Percentiles rank a stretch among this genome's conserved stretches.
Conservation (phyloP, 2,113 vertebrate species). For the Oryzias curvinotus region DNA sequence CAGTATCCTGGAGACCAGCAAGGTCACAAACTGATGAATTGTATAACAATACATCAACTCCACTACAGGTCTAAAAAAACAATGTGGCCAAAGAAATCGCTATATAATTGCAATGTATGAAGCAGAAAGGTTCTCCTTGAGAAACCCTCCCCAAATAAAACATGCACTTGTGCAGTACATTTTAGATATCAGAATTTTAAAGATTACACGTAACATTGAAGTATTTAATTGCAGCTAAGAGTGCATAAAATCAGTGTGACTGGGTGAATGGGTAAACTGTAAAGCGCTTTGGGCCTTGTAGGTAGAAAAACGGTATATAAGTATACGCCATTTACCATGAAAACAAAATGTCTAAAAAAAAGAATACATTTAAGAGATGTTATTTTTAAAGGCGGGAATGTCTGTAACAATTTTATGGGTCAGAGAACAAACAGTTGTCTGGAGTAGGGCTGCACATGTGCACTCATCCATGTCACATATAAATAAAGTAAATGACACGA, state of each 20-base stretch:
- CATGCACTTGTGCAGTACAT: no score
- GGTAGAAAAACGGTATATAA: no score
- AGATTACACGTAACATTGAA: no score
- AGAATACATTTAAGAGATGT: neutral
- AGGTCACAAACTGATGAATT: conserved; percentile 35
- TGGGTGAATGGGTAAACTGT: no score
- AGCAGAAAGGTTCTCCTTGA: no score
- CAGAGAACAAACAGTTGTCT: conserved; percentile 1
- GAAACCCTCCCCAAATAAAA: no score
- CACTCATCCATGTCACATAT: conserved; percentile 3
- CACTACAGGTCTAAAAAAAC: conserved; percentile 39
- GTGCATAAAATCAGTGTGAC: no score
- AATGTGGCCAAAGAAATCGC: conserved; percentile 22
- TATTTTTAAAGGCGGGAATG: conserved; percentile 3
- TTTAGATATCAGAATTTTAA: no score
- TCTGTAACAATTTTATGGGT: conserved; percentile 9
- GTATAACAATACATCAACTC: conserved; percentile 50
- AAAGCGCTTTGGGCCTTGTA: no score
- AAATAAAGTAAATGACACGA: conserved; percentile 7
- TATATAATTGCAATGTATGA: conserved; percentile 6
- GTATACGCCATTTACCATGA: no score
- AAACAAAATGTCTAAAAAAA: neutral
- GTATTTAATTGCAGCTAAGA: no score
- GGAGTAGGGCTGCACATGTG: conserved; percentile 7
- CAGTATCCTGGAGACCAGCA: conserved; percentile 27